Percentiles rank a stretch among this genome's conserved stretches.
Conservation (phyloP, 2,888 invertebrate genomes). For the Tortrix viridana region DNA sequence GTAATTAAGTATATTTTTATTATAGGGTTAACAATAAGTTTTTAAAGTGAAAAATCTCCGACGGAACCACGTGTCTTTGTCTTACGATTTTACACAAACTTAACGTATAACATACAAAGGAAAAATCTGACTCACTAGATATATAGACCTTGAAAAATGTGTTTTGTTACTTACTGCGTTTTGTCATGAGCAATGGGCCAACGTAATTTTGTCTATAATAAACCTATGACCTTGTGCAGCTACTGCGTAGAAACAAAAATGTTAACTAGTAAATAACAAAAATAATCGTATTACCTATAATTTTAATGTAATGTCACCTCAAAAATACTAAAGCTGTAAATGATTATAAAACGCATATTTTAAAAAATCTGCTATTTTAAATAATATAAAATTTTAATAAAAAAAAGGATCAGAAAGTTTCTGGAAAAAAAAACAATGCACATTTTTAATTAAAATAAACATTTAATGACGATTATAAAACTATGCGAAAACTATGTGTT, state of each 20-base stretch:
- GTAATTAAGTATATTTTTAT: too few species aligned
- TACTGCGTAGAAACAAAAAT: constrained; percentile 14
- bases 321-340: too few species aligned
- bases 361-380: too few species aligned
- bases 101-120: constrained; percentile 20
- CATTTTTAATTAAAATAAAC: too few species aligned
- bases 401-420: too few species aligned
- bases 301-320: too few species aligned
- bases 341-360: too few species aligned
- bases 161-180: constrained; percentile 19
- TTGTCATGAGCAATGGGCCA: constrained; percentile 2
- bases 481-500: too few species aligned
- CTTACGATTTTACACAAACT: not conserved
- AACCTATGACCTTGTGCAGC: constrained; percentile 21
- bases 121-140: constrained; percentile 32
- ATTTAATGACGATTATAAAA: too few species aligned
- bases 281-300: not conserved
- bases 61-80: not conserved
- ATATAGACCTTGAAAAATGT: constrained; percentile 33
- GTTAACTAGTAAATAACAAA: not conserved
- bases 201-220: constrained; percentile 29
- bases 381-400: too few species aligned
- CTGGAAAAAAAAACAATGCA: too few species aligned
- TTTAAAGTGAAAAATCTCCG: not conserved
- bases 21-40: too few species aligned